These are phyloP conservation scores for Zaprionus obscuricornis DNA, from an alignment of 2,888 invertebrate genomes.

Conservation along the genomic window DNA sequence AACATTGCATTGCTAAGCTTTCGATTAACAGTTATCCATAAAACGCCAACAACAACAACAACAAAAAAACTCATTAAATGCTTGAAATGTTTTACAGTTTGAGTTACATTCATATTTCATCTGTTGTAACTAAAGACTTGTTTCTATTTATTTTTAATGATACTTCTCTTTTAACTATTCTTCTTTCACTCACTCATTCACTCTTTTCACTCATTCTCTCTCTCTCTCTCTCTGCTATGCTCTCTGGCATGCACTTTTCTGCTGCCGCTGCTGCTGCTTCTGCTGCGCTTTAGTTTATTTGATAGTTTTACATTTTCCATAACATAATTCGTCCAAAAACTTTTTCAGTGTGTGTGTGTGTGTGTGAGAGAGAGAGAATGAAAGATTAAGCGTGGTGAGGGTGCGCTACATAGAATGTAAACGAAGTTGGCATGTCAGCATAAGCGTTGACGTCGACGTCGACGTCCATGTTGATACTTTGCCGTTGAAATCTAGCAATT, in stretches of 20 bases:
- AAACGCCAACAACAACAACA: too few species aligned
- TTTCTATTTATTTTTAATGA: too few species aligned
- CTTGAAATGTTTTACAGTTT: too few species aligned
- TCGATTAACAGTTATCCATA: too few species aligned
- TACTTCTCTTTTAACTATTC: too few species aligned
- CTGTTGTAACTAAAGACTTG: too few species aligned
- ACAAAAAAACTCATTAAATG: too few species aligned
- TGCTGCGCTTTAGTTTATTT: not conserved
- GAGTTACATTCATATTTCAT: too few species aligned
- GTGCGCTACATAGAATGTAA: conserved; percentile 50
- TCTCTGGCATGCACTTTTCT: not conserved
- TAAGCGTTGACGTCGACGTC: not conserved
- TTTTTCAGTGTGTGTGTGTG: conserved; percentile 22
- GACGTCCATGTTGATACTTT: conserved; percentile 4
- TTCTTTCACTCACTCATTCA: too few species aligned
- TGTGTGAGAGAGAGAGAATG: not conserved
- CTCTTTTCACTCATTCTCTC: not conserved
- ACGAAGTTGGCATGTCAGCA: conserved; percentile 38
- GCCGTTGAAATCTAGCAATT: conserved; percentile 58
- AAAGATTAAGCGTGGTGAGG: too few species aligned
- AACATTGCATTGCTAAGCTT: too few species aligned
- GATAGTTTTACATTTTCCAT: conserved; percentile 31
- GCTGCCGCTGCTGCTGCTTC: too few species aligned
- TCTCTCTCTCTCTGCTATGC: not conserved
- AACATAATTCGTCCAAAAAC: conserved; percentile 41